phyloP scores from a whole-genome alignment of 2,113 vertebrate genomes.

The Prinia subflava region DNA sequence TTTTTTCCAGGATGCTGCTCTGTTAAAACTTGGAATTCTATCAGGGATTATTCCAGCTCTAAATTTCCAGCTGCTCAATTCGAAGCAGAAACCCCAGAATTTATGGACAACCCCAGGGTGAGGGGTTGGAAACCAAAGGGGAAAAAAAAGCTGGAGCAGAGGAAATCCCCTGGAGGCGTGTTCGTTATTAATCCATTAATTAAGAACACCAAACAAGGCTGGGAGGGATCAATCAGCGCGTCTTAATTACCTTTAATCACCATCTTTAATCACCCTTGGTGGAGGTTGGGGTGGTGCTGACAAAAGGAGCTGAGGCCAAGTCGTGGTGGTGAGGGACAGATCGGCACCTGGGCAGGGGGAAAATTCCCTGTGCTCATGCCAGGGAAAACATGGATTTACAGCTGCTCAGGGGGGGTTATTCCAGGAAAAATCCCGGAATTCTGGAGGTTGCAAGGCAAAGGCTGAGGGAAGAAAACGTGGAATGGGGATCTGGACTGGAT shows the following conservation, averaged over 20 bases:
- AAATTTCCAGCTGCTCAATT: not conserved
- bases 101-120: not conserved
- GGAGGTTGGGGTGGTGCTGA: not conserved
- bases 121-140: not conserved
- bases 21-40: not conserved
- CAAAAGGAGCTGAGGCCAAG: not conserved
- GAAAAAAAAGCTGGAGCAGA: not conserved
- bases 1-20: not conserved
- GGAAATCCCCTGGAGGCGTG: not conserved
- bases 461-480: not conserved
- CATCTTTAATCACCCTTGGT: not conserved
- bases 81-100: not conserved
- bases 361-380: not conserved
- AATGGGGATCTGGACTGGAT: not conserved
- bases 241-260: conserved; percentile 3
- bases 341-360: not conserved
- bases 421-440: not conserved
- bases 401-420: not conserved
- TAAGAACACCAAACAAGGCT: not conserved
- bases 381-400: not conserved
- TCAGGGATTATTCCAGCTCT: not conserved
- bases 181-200: not conserved
- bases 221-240: not conserved
- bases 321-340: not conserved
- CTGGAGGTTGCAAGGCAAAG: not conserved